phyloP scores from a whole-genome alignment of 1,140 invertebrate genomes.

The Cephus cinctus region DNA sequence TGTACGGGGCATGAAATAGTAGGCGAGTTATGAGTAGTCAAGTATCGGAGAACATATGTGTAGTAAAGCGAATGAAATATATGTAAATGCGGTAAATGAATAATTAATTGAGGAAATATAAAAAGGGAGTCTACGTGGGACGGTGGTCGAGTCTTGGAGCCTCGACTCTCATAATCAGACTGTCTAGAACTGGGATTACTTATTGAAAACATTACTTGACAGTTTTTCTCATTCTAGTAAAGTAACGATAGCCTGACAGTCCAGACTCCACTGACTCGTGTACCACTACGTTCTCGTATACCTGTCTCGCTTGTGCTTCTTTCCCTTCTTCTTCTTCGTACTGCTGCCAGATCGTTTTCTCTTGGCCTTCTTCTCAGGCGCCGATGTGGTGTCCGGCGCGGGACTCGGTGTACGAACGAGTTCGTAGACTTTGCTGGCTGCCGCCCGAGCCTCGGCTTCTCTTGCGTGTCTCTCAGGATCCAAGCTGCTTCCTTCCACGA shows the following conservation, averaged over 20 bases:
- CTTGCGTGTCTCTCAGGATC: slow-evolving; percentile 82
- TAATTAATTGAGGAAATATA: slow-evolving; percentile 19
- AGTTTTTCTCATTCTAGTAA: neutral
- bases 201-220: too few relatives aligned
- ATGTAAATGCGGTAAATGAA: slow-evolving; percentile 22
- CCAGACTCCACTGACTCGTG: slow-evolving; percentile 40
- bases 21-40: slow-evolving; percentile 41
- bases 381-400: slow-evolving; percentile 18
- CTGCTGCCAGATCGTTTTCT: slow-evolving; percentile 40
- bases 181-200: neutral
- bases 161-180: slow-evolving; percentile 10
- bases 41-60: slow-evolving; percentile 34
- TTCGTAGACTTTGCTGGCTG: slow-evolving; percentile 32
- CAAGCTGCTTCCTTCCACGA: slow-evolving; percentile 91
- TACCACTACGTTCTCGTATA: slow-evolving; percentile 34
- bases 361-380: slow-evolving; percentile 43
- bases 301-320: slow-evolving; percentile 52
- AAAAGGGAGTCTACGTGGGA: slow-evolving; percentile 2
- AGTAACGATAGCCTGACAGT: slow-evolving; percentile 14
- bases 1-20: slow-evolving; percentile 52
- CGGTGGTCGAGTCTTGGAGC: slow-evolving; percentile 13
- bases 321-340: slow-evolving; percentile 46
- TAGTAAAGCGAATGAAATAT: slow-evolving; percentile 30
- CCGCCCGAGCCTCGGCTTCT: slow-evolving; percentile 66
- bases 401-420: slow-evolving; percentile 44